Conservation (phyloP, 2,113 vertebrate genomes). For the Philantomba maxwellii region DNA sequence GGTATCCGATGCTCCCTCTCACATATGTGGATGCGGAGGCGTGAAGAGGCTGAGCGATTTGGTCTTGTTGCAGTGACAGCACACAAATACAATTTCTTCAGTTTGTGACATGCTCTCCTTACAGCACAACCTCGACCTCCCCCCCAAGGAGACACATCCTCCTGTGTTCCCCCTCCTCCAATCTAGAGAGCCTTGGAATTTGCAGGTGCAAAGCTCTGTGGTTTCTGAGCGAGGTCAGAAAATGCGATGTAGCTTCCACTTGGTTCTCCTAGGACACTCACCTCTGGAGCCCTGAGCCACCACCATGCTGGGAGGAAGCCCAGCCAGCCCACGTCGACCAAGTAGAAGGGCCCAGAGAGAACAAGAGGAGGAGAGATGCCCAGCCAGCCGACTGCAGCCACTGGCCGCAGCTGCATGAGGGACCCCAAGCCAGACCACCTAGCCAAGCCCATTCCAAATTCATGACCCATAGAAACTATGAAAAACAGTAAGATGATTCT, state of each 20-base stretch:
- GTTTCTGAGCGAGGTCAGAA: not conserved
- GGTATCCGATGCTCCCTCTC: not conserved
- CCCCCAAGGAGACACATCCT: not conserved
- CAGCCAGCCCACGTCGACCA: not conserved
- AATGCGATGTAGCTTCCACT: not conserved
- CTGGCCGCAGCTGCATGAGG: accelerated
- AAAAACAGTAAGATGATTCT: not conserved
- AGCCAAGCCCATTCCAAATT: not conserved
- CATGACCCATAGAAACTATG: not conserved
- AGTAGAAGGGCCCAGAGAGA: accelerated
- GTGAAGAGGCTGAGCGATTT: not conserved
- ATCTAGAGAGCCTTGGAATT: not conserved
- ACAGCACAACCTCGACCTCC: accelerated
- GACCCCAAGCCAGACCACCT: not conserved
- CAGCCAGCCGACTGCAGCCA: not conserved
- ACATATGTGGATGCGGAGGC: not conserved
- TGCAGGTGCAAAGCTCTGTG: not conserved
- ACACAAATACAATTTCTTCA: no score
- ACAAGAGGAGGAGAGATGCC: not conserved
- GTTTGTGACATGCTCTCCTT: not conserved
- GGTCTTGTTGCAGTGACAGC: not conserved
- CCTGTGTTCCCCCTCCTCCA: not conserved
- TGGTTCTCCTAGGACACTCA: not conserved
- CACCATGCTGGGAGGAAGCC: not conserved
- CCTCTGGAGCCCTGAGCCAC: not conserved